Evolutionary conservation across 2,888 invertebrate genomes (phyloP), one percentile per base, ranked within the genome.

Genomic region (Cylindroiulus punctatus): DNA sequence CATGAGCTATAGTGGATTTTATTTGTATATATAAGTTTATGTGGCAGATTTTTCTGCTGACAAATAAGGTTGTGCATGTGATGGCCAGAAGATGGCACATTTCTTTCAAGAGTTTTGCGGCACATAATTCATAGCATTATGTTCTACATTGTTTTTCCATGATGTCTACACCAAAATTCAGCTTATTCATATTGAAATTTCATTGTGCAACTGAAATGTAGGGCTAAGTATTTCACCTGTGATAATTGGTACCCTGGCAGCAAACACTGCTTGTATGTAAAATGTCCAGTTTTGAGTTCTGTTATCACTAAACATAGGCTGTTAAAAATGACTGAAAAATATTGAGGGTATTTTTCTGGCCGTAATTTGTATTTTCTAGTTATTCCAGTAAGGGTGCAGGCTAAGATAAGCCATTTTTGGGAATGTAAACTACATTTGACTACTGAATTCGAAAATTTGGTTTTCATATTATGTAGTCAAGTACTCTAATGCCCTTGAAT

Each of bases 51-150:
- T 76, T 76, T 30, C 26, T 76, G 76, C 76, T 76, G 76, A 14
- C 30, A 22, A 65, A 65, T 65, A 76, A 26, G 76, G 76, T 76
- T 76, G 76, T 76, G 76, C 76, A 76, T 30, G 7, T 30, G 12
- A 30, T n/a, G 30, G 76, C 12, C n/a, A n/a, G n/a, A 30, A 76
- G 26, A 30, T 76, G n/a, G 76, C 76, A 7, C 30, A 76, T 76
- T 76, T 76, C 76, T 76, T 12, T 30, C 14, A 10, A 65, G 22
- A 10, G 14, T 76, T 76, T 26, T 30, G 76, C 30, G 14, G 12
- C 12, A 76, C 8, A 7, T 14, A 22, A 30, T 76, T 76, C 12
- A 1, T 26, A 76, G 76, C 22, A 76, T 76, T 76, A 30, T 30
- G 30, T 26, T 65, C 8, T 14, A 76, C 26, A 30, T 76, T 76